These are phyloP conservation scores for Tragelaphus eurycerus DNA, from an alignment of 2,797 vertebrate species.

Conservation along the genomic window DNA sequence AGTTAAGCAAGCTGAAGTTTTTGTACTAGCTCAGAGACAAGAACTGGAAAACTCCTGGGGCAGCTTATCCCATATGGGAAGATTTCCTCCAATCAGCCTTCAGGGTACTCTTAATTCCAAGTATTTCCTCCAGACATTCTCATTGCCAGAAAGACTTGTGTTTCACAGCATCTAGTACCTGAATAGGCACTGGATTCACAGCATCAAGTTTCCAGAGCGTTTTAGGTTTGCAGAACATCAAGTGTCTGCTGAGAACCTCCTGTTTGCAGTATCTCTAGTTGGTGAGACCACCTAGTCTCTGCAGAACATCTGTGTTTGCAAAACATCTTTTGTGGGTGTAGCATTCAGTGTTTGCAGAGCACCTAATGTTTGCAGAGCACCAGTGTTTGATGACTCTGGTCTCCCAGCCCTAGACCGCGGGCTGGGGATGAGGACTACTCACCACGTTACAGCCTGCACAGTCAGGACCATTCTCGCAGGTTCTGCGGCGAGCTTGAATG, in stretches of 20 bases:
- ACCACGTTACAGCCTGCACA: constrained; percentile 95
- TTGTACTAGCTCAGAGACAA: neutral
- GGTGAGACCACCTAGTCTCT: neutral
- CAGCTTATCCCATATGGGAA: neutral
- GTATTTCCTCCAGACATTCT: neutral
- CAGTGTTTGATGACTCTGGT: rapidly evolving
- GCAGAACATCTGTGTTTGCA: rapidly evolving
- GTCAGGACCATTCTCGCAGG: constrained; percentile 95
- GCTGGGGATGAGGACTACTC: constrained; percentile 58
- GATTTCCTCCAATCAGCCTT: neutral
- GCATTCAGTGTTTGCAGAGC: rapidly evolving
- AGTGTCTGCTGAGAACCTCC: rapidly evolving
- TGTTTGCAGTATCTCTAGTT: too few relatives aligned
- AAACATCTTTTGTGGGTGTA: neutral
- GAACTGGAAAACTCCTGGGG: neutral
- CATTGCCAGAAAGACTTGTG: neutral
- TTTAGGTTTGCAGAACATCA: too few relatives aligned
- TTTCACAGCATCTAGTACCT: neutral
- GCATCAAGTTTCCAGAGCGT: neutral
- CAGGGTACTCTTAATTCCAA: neutral
- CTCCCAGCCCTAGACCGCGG: rapidly evolving
- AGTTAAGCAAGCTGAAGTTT: neutral
- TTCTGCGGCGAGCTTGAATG: constrained; percentile 93
- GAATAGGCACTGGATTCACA: neutral
- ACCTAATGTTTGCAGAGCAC: too few relatives aligned